Evolutionary conservation across 2,113 vertebrate species (phyloP).

Genomic region (Polyodon spathula): DNA sequence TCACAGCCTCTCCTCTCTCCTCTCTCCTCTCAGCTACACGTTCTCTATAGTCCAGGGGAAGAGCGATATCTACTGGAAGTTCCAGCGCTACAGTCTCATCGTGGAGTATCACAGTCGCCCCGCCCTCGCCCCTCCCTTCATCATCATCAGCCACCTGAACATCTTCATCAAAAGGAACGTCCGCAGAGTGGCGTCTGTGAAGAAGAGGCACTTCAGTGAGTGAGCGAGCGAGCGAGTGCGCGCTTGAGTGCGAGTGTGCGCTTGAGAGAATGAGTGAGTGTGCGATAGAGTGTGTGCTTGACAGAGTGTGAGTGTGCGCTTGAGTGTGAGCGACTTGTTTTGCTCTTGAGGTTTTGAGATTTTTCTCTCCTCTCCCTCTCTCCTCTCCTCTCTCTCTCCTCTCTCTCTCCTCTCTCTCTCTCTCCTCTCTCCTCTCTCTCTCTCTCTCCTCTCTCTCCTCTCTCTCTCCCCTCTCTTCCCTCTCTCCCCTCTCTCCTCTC

Average conservation of each 20-base stretch:
- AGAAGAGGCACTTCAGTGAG: slow-evolving; percentile 51
- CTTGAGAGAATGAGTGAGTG: no score
- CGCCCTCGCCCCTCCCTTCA: slow-evolving; percentile 69
- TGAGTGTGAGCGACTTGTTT: no score
- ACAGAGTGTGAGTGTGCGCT: no score
- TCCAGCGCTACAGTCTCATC: slow-evolving; percentile 78
- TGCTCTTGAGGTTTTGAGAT: background rate
- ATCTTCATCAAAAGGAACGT: slow-evolving; percentile 53
- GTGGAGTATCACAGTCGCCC: slow-evolving; percentile 74
- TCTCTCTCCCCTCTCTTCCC: no score
- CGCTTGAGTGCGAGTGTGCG: background rate
- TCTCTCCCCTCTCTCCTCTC: background rate
- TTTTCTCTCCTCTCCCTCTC: background rate
- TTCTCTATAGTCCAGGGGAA: slow-evolving; percentile 75
- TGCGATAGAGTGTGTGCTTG: no score
- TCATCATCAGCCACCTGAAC: slow-evolving; percentile 68
- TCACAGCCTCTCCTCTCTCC: slow-evolving; percentile 26
- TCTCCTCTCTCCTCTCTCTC: background rate
- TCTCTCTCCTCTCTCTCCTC: background rate
- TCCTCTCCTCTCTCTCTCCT: background rate
- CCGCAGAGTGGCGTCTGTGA: slow-evolving; percentile 29
- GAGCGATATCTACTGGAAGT: slow-evolving; percentile 80
- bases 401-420: background rate
- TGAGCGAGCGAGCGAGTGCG: background rate
- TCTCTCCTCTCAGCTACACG: slow-evolving; percentile 56